phyloP scores from a whole-genome alignment of 2,113 vertebrate genomes.

The Proterorhinus semilunaris region DNA sequence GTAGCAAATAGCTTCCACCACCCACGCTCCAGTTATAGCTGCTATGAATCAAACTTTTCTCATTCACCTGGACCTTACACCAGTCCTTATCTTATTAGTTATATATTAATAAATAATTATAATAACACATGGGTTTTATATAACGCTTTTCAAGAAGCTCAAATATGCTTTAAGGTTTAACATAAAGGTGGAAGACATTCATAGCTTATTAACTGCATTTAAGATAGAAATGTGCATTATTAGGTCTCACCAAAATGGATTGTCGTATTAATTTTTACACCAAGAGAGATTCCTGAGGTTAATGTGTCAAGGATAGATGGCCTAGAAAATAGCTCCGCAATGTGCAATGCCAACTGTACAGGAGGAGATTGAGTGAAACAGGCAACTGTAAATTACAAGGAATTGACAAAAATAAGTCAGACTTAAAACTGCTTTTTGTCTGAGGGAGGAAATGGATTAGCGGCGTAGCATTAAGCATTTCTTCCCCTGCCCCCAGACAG shows the following conservation, averaged over 20 bases:
- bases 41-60: not conserved
- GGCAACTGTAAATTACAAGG: not conserved
- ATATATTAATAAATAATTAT: no score
- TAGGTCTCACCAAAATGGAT: not conserved
- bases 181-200: conserved; percentile 21
- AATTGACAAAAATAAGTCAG: not conserved
- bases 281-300: no score
- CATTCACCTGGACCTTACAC: not conserved
- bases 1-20: not conserved
- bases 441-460: not conserved
- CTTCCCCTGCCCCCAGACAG: conserved; percentile 11
- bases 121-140: no score
- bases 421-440: not conserved
- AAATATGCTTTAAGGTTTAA: conserved; percentile 24
- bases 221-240: no score
- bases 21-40: not conserved
- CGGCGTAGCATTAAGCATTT: not conserved
- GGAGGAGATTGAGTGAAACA: conserved; percentile 7
- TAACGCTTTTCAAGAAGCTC: no score
- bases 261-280: no score
- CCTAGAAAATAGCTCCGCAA: not conserved
- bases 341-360: not conserved
- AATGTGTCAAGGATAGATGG: no score
- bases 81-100: not conserved
- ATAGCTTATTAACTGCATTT: not conserved